phyloP scores from a whole-genome alignment of 2,888 invertebrate species.

The Watsonalla cultraria region DNA sequence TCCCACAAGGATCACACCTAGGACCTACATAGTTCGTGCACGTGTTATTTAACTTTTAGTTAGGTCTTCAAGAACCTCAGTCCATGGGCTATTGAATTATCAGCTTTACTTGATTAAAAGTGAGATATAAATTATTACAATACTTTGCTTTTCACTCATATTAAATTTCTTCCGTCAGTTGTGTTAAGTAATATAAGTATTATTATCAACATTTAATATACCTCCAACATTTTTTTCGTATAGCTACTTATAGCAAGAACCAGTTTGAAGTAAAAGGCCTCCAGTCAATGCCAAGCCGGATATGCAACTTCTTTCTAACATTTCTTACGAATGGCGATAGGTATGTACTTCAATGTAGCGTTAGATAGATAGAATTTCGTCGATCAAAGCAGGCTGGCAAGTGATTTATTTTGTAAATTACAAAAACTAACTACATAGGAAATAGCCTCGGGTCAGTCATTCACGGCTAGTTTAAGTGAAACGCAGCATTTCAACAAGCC shows the following conservation, averaged over 20 bases:
- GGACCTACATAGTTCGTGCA: too few relatives aligned
- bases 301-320: constrained; percentile 35
- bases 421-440: constrained; percentile 29
- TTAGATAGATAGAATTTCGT: constrained; percentile 38
- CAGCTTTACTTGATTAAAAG: too few relatives aligned
- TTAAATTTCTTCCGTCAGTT: neutral
- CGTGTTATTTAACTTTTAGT: too few relatives aligned
- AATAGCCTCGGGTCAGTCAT: constrained; percentile 37
- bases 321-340: constrained; percentile 30
- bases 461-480: constrained; percentile 49
- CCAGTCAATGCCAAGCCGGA: constrained; percentile 30
- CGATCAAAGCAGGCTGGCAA: constrained; percentile 21
- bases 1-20: too few relatives aligned
- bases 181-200: neutral
- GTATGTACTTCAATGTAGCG: constrained; percentile 29
- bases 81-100: too few relatives aligned
- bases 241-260: constrained; percentile 7
- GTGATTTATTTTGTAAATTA: constrained; percentile 36
- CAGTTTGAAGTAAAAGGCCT: constrained; percentile 31
- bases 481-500: constrained; percentile 42
- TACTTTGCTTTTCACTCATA: too few relatives aligned
- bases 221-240: neutral
- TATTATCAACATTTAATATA: neutral
- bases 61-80: too few relatives aligned
- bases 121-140: too few relatives aligned